Evolutionary conservation across 2,113 vertebrate species (phyloP).

Genomic region (Gnathonemus echidnorhynchus): DNA sequence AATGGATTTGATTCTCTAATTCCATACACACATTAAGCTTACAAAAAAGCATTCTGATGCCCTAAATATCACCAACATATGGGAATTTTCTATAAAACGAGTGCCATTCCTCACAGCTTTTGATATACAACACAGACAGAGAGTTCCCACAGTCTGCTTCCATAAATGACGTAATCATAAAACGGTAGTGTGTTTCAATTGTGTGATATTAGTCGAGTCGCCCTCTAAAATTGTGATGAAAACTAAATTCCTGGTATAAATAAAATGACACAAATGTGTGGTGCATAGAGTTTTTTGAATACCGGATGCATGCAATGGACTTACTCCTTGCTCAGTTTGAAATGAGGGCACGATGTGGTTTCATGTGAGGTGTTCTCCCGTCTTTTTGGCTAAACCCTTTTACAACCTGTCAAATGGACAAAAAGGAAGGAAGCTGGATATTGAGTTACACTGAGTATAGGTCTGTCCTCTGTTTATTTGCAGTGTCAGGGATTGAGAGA

Average conservation of each 20-base stretch:
- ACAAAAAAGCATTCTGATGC: background rate
- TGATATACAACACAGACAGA: background rate
- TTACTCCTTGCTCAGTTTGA: slow-evolving; percentile 41
- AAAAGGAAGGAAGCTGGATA: slow-evolving; percentile 67
- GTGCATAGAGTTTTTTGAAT: slow-evolving; percentile 8
- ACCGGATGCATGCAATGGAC: slow-evolving; percentile 53
- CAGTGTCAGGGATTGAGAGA: slow-evolving; percentile 74
- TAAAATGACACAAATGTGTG: background rate
- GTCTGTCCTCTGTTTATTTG: slow-evolving; percentile 67
- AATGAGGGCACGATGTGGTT: slow-evolving; percentile 48
- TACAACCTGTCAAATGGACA: slow-evolving; percentile 61
- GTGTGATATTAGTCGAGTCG: background rate
- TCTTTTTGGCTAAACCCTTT: slow-evolving; percentile 34
- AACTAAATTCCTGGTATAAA: background rate
- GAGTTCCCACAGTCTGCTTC: background rate
- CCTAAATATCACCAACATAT: background rate
- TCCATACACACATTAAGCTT: background rate
- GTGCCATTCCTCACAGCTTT: background rate
- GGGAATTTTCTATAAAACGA: background rate
- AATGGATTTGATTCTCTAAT: background rate
- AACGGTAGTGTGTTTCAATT: background rate
- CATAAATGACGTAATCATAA: background rate
- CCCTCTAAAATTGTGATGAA: background rate
- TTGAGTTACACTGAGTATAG: slow-evolving; percentile 59
- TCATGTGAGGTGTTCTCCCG: slow-evolving; percentile 50